Percentiles rank a stretch among this genome's conserved stretches.
phyloP scores from a whole-genome alignment of 2,113 vertebrate species.

The Otocyon megalotis region DNA sequence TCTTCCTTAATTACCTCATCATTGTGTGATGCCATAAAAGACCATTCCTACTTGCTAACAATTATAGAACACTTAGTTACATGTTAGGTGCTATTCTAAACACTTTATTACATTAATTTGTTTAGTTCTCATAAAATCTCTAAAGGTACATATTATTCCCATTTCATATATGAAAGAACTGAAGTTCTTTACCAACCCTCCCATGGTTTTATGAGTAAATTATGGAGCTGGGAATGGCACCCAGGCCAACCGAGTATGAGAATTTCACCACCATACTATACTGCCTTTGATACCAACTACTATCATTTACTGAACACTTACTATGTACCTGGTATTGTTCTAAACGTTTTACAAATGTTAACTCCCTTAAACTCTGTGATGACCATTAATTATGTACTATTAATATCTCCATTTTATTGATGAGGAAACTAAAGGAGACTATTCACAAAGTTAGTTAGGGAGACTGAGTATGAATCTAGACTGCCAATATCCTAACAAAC shows the following conservation, averaged over 20 bases:
- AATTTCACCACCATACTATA: neutral
- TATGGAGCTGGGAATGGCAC: neutral
- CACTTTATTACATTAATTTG: neutral
- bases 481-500: neutral
- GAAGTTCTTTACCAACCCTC: neutral
- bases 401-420: neutral
- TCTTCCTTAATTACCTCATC: neutral
- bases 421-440: neutral
- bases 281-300: neutral
- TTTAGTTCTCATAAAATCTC: conserved; percentile 8
- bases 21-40: neutral
- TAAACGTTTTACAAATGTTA: neutral
- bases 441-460: neutral
- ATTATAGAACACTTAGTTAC: neutral
- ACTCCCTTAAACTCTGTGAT: neutral
- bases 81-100: neutral
- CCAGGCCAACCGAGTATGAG: neutral
- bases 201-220: neutral
- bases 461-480: neutral
- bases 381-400: neutral
- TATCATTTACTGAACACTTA: conserved; percentile 3
- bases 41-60: neutral
- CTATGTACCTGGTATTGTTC: neutral
- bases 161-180: conserved; percentile 42
- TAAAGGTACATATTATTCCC: neutral